phyloP scores from a whole-genome alignment of 2,888 invertebrate species.

The Hirudinaria manillensis region DNA sequence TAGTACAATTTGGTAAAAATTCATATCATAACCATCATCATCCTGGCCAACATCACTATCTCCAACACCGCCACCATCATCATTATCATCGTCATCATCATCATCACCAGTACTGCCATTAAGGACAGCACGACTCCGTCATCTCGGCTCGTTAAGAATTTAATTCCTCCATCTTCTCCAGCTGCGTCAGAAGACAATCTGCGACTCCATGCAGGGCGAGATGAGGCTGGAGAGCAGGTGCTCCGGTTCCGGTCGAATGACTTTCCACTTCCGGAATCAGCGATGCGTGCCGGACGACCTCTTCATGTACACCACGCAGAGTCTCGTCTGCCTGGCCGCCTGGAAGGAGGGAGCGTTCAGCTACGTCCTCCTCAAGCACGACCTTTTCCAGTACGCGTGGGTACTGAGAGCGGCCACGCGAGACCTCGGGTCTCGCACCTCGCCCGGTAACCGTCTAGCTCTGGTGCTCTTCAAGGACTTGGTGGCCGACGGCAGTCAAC shows the following conservation, averaged over 20 bases:
- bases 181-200: slow-evolving; percentile 32
- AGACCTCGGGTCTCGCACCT: neutral
- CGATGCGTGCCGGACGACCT: slow-evolving; percentile 37
- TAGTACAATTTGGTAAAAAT: neutral
- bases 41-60: neutral
- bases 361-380: slow-evolving; percentile 34
- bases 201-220: slow-evolving; percentile 36
- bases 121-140: neutral
- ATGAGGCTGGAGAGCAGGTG: slow-evolving; percentile 39
- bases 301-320: slow-evolving; percentile 38
- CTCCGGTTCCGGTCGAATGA: slow-evolving; percentile 34
- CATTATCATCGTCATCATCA: slow-evolving; percentile 12
- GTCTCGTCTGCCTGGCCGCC: slow-evolving; percentile 36
- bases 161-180: neutral
- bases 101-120: neutral
- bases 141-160: too few species aligned
- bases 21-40: slow-evolving; percentile 15
- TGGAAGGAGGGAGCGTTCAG: slow-evolving; percentile 35
- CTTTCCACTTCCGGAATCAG: slow-evolving; percentile 36
- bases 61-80: slow-evolving; percentile 3
- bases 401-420: slow-evolving; percentile 30
- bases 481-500: slow-evolving; percentile 27
- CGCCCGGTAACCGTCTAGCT: neutral
- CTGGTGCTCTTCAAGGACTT: slow-evolving; percentile 34
- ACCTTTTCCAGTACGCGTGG: slow-evolving; percentile 36